These are phyloP conservation scores for Apamea anceps DNA, from an alignment of 2,888 invertebrate genomes.

Conservation along the genomic window DNA sequence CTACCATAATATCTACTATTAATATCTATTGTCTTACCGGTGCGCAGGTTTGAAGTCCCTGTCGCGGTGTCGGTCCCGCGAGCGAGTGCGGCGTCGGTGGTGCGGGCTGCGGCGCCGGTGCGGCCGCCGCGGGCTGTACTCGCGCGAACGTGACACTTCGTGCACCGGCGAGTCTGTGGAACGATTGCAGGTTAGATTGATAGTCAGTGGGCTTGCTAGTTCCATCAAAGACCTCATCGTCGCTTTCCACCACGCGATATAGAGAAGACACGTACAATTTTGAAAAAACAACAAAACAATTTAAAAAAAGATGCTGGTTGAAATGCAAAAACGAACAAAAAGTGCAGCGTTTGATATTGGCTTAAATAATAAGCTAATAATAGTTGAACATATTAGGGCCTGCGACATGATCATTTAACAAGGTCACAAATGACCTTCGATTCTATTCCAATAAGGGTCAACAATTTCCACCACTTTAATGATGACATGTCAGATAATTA, in stretches of 20 bases:
- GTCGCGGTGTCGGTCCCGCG: constrained; percentile 74
- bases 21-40: constrained; percentile 47
- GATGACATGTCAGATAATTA: background rate
- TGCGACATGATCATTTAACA: background rate
- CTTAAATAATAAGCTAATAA: background rate
- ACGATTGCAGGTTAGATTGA: background rate
- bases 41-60: constrained; percentile 69
- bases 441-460: background rate
- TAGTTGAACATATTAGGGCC: background rate
- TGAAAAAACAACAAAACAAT: background rate
- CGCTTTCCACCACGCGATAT: background rate
- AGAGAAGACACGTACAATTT: background rate
- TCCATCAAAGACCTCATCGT: background rate
- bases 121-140: constrained; percentile 79
- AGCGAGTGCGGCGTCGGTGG: constrained; percentile 74
- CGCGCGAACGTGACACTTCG: constrained; percentile 72
- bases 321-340: background rate
- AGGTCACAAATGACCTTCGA: background rate
- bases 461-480: background rate
- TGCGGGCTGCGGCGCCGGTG: constrained; percentile 79
- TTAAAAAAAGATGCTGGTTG: background rate
- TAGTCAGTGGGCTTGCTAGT: background rate
- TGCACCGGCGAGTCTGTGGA: constrained; percentile 82
- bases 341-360: background rate
- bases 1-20: background rate